Evolutionary conservation across 2,888 invertebrate species (phyloP).

Genomic region (Yponomeuta evonymella): DNA sequence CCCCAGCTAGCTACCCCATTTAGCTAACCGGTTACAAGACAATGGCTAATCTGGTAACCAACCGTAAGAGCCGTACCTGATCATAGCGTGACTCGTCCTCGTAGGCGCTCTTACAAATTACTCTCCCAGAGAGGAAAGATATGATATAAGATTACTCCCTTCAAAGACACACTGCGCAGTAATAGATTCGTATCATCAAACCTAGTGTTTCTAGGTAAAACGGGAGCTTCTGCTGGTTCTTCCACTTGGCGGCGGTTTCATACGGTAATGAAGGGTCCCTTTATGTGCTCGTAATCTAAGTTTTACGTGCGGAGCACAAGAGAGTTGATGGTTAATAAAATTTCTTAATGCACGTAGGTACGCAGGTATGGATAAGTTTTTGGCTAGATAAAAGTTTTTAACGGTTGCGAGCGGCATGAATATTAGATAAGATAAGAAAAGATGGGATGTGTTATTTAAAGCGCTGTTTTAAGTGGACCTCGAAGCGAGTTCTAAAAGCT

Average conservation of each 20-base stretch:
- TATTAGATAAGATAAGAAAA: not conserved
- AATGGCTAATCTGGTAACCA: no score
- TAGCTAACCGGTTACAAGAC: no score
- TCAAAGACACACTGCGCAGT: no score
- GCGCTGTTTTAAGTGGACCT: not conserved
- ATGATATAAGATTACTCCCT: no score
- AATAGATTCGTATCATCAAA: no score
- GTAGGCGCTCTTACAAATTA: no score
- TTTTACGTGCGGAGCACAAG: conserved; percentile 12
- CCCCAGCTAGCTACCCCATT: no score
- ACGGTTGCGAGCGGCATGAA: not conserved
- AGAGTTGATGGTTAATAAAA: conserved; percentile 11
- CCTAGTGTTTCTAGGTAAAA: no score
- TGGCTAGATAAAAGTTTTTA: conserved; percentile 7
- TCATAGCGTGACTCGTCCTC: no score
- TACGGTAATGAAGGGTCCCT: conserved; percentile 21
- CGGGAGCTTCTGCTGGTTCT: conserved; percentile 16
- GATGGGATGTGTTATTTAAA: not conserved
- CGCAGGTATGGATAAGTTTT: conserved; percentile 1
- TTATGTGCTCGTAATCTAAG: conserved; percentile 14
- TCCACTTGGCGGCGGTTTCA: conserved; percentile 23
- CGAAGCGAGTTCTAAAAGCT: not conserved
- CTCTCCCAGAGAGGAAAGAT: no score
- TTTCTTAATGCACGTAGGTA: conserved; percentile 1
- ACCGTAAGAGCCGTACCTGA: no score